Percentiles rank a stretch among this genome's conserved stretches.
These are phyloP conservation scores for Australoheros facetus DNA, from an alignment of 2,797 vertebrate genomes.

Conservation along the genomic window DNA sequence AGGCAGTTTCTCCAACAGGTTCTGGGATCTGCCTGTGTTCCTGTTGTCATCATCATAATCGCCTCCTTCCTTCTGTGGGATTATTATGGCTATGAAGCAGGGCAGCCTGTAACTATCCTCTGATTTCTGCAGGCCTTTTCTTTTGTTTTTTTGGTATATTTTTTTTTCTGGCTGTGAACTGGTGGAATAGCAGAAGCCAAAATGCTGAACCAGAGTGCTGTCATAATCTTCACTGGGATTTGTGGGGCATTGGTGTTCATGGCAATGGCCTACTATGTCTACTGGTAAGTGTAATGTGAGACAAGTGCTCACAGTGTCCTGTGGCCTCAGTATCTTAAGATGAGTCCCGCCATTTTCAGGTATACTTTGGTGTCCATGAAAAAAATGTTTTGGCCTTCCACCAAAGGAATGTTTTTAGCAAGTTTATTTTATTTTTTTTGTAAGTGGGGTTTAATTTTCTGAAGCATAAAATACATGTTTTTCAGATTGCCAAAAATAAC, in stretches of 20 bases:
- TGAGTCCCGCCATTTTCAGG: background rate
- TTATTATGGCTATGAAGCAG: constrained; percentile 70
- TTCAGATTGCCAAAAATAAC: background rate
- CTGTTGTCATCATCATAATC: constrained; percentile 77
- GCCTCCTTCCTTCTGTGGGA: constrained; percentile 54
- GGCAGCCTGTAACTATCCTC: constrained; percentile 55
- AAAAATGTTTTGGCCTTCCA: background rate
- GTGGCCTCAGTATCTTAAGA: background rate
- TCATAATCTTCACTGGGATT: constrained; percentile 90
- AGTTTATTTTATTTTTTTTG: no score
- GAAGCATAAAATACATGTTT: background rate
- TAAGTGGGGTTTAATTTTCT: background rate
- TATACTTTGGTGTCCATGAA: background rate
- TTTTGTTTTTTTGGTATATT: constrained; percentile 12
- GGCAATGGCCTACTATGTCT: constrained; percentile 94
- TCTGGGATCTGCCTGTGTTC: constrained; percentile 50
- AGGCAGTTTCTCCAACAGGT: constrained; percentile 36
- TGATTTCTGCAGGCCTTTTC: constrained; percentile 25
- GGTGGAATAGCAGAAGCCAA: constrained; percentile 60
- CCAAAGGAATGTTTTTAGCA: background rate
- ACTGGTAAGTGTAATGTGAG: constrained; percentile 86
- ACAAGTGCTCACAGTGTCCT: background rate
- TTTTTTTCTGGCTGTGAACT: constrained; percentile 57
- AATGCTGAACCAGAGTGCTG: constrained; percentile 86
- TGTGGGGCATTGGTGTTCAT: constrained; percentile 86